Base-by-base conservation (phyloP, 1,140 invertebrate species). In the Drosophila simulans region DNA sequence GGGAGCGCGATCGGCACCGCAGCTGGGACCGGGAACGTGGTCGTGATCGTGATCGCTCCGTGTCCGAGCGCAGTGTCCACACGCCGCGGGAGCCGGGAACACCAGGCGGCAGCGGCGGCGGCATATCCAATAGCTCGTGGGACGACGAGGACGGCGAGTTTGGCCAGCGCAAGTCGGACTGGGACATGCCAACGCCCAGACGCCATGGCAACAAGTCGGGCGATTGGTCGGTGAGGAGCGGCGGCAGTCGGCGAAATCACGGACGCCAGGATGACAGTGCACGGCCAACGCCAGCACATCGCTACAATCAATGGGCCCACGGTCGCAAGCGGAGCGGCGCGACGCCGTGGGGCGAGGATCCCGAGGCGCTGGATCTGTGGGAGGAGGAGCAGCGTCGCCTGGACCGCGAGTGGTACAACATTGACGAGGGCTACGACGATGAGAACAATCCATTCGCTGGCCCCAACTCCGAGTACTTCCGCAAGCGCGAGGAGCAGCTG, bases 341-440 rank as follows among this genome's bases (percentile, higher is more conserved):
- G 8, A 96, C 95, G 4, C 95, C 95, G 7, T 93, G 94, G 93
- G 77, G 78, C 0, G 93, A 94, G 20, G 93, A 93, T 56, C 93
- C 95, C 13, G 95, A 96, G 43, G 97, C 98, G 39, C 94, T 95
- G 34, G 94, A 96, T 39, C 93, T 96, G 37, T 99, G 97, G 98
- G 97, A 99, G 91, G 96, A 98, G 86, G 98, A 99, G 79, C 97
- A 99, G 92, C 96, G 96, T 76, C 94, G 98, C 52, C 88, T 99
- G 4, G 99, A 99, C 89, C 93, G 98, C 53, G 98, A 99, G 85
- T 99, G 99, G 98, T 99, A 99, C 91, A 96, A 95, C 53, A 95
- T 99, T 92, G 98, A 98, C 85, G 97, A 97, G 93, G 98, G 95
- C 53, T 97, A 98, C 90, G 98, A 99, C 81, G 97, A 98, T 69